These are phyloP conservation scores for Xestia ashworthii DNA, from an alignment of 2,888 invertebrate species.

Conservation along the genomic window DNA sequence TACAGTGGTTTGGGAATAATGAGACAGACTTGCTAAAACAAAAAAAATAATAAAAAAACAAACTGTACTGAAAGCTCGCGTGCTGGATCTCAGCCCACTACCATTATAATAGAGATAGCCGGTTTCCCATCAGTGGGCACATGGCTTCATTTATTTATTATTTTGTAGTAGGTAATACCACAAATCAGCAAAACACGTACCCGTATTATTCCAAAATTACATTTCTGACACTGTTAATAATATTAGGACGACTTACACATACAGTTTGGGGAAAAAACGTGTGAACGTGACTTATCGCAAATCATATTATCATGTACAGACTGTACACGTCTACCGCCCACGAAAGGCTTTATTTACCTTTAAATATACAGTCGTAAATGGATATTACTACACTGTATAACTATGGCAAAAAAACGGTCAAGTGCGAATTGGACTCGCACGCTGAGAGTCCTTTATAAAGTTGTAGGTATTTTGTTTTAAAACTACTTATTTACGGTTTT, in stretches of 20 bases:
- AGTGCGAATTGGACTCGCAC: too few species aligned
- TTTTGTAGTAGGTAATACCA: background rate
- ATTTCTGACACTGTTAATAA: conserved; percentile 8
- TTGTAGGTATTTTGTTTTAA: too few species aligned
- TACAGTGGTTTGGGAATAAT: too few species aligned
- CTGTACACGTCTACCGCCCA: conserved; percentile 7
- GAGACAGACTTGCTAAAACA: too few species aligned
- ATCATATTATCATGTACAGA: conserved; percentile 41
- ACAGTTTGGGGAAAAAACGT: background rate
- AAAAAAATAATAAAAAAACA: too few species aligned
- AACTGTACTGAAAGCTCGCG: background rate
- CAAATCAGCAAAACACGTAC: background rate
- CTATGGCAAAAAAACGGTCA: background rate
- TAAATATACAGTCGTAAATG: background rate
- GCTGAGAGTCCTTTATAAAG: too few species aligned
- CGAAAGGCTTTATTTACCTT: conserved; percentile 8
- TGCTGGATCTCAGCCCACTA: background rate
- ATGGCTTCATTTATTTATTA: background rate
- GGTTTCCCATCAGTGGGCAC: background rate
- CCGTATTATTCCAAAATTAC: conserved; percentile 1
- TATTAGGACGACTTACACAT: background rate
- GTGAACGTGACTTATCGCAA: conserved; percentile 21
- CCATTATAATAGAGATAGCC: background rate
- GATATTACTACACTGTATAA: background rate
- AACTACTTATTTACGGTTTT: too few species aligned